Evolutionary conservation across 2,888 invertebrate genomes (phyloP).

Genomic region (Phasia obesa): DNA sequence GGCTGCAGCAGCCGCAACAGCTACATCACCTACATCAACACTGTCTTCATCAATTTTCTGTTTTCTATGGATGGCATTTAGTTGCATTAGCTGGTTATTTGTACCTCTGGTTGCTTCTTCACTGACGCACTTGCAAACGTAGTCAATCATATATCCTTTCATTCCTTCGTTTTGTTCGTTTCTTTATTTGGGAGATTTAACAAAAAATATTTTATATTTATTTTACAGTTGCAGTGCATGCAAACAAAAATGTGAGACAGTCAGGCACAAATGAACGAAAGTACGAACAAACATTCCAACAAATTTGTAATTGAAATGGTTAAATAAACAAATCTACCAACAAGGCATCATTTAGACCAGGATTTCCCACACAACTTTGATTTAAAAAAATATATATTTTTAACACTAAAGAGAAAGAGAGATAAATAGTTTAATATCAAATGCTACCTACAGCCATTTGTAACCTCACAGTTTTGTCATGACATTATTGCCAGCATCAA

Average conservation of each 20-base stretch:
- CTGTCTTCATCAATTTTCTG: conserved; percentile 56
- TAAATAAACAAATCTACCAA: conserved; percentile 50
- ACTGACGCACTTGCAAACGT: conserved; percentile 13
- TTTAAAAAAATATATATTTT: conserved; percentile 14
- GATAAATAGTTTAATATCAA: conserved; percentile 1
- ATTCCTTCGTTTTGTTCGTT: conserved; percentile 21
- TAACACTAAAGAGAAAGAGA: neutral
- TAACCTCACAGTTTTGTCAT: conserved; percentile 2
- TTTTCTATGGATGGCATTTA: conserved; percentile 50
- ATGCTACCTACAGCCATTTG: conserved; percentile 9
- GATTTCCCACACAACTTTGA: neutral
- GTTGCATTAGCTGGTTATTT: conserved; percentile 69
- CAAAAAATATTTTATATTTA: conserved; percentile 43
- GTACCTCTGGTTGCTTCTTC: conserved; percentile 23
- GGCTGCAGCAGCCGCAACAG: conserved; percentile 40
- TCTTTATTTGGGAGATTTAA: conserved; percentile 35
- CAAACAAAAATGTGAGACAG: conserved; percentile 48
- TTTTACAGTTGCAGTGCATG: conserved; percentile 63
- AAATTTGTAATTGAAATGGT: conserved; percentile 27
- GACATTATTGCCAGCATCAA: conserved; percentile 31
- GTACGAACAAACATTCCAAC: conserved; percentile 44
- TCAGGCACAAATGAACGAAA: conserved; percentile 35
- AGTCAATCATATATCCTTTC: conserved; percentile 18
- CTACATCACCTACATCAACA: conserved; percentile 33
- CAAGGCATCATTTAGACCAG: conserved; percentile 14